Conservation (phyloP, 2,888 invertebrate species). For the Limnephilus auricula region DNA sequence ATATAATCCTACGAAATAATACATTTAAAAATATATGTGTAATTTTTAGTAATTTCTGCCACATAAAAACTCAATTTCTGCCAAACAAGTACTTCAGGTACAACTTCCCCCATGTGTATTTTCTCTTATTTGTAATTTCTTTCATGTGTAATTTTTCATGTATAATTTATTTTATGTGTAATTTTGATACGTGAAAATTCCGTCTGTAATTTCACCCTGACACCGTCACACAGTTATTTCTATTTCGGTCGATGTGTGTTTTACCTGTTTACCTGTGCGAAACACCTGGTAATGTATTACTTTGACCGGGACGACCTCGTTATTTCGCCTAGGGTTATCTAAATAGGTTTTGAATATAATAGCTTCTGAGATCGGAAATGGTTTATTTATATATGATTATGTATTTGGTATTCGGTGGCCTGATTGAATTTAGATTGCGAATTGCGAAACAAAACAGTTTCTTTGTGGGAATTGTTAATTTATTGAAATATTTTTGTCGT, state of each 20-base stretch:
- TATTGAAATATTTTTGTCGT: not conserved
- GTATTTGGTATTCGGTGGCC: not conserved
- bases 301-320: not conserved
- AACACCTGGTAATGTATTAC: not conserved
- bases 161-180: no score
- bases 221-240: not conserved
- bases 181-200: no score
- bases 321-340: not conserved
- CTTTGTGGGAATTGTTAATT: not conserved
- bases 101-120: no score
- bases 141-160: no score
- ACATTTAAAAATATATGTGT: no score
- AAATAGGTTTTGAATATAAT: not conserved
- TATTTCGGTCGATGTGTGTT: not conserved
- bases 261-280: not conserved
- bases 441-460: not conserved
- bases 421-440: not conserved
- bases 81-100: no score
- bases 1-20: no score
- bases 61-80: no score
- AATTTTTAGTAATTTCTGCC: no score
- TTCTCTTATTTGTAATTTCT: no score
- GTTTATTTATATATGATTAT: not conserved
- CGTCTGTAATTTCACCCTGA: no score
- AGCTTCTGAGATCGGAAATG: not conserved